Percentiles rank a stretch among this genome's conserved stretches.
Evolutionary conservation across 2,797 vertebrate genomes (phyloP).

Genomic region (Dendrocincla tyrannina): DNA sequence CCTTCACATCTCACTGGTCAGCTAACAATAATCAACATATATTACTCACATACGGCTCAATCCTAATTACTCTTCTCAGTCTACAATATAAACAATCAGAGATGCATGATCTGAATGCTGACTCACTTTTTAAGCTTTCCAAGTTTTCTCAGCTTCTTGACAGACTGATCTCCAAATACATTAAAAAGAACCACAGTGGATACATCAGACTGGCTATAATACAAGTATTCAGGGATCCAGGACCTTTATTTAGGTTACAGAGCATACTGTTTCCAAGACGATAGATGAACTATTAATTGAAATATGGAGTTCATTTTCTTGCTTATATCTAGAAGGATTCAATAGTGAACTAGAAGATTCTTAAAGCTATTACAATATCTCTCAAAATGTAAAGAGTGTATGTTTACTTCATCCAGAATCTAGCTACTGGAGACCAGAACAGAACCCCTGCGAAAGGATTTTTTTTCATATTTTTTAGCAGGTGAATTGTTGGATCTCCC

Average conservation of each 20-base stretch:
- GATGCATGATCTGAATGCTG: slow-evolving; percentile 1
- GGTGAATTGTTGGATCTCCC: not conserved
- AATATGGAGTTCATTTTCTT: not conserved
- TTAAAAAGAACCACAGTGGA: not conserved
- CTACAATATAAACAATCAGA: slow-evolving; percentile 50
- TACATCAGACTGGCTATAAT: not conserved
- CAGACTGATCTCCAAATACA: not conserved
- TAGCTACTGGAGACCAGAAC: not conserved
- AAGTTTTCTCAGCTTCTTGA: not conserved
- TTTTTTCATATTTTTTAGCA: not conserved
- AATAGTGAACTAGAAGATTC: not conserved
- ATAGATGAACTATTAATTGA: not conserved
- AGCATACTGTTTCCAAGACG: not conserved
- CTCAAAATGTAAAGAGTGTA: not conserved
- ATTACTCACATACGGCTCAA: slow-evolving; percentile 65
- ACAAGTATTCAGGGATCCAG: not conserved
- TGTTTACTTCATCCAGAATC: not conserved
- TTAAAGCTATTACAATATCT: not conserved
- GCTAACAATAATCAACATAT: slow-evolving; percentile 73
- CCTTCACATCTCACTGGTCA: slow-evolving; percentile 86
- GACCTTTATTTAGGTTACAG: not conserved
- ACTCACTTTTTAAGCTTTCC: slow-evolving; percentile 23
- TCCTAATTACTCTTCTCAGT: slow-evolving; percentile 72
- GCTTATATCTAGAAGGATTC: not conserved
- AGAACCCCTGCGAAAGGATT: not conserved